Conservation (phyloP, 2,113 vertebrate species). For the Limnothrissa miodon region DNA sequence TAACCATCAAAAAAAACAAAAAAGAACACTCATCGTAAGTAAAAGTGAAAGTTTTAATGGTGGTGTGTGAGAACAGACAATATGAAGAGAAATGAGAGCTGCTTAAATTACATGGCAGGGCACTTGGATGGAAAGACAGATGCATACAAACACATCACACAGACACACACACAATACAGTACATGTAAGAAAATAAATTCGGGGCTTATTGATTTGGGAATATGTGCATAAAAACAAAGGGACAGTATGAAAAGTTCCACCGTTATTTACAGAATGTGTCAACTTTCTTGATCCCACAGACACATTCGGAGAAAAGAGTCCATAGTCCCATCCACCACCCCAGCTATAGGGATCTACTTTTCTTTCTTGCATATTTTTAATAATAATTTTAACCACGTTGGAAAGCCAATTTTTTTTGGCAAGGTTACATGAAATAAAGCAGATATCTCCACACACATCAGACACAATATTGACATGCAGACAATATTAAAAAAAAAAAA, state of each 20-base stretch:
- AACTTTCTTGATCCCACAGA: not conserved
- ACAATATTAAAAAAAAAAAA: not conserved
- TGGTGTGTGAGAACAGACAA: not conserved
- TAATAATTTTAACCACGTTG: not conserved
- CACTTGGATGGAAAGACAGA: constrained; percentile 10
- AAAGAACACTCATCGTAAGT: not conserved
- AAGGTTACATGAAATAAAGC: constrained; percentile 2
- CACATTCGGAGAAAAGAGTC: not conserved
- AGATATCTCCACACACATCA: not conserved
- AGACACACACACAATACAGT: not conserved
- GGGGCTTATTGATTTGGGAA: not conserved
- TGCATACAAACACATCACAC: not conserved
- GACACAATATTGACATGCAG: constrained; percentile 1
- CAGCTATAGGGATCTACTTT: not conserved
- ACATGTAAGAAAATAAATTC: constrained; percentile 1
- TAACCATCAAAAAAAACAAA: not conserved
- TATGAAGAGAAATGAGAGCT: not conserved
- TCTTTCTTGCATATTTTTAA: not conserved
- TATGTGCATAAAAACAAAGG: not conserved
- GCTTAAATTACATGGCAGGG: constrained; percentile 5
- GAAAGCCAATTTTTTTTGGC: not conserved
- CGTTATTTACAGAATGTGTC: too few species aligned
- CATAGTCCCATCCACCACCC: not conserved
- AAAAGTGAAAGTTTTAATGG: constrained; percentile 11
- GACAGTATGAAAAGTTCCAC: not conserved